Base-by-base conservation (phyloP, 2,113 vertebrate genomes). In the Caloenas nicobarica region DNA sequence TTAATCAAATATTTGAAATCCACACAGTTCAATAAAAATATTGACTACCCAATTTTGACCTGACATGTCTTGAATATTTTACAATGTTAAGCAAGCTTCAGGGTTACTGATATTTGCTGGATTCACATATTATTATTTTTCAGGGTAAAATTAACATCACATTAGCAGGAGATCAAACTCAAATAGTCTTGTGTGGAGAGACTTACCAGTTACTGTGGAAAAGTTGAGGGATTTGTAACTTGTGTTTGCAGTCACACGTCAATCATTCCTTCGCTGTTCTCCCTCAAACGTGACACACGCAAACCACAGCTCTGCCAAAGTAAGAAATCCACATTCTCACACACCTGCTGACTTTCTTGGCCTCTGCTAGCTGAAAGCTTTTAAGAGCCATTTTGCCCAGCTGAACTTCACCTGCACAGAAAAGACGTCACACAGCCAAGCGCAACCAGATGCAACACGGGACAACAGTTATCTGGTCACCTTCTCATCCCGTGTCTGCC, bases 231-330 rank as follows among this genome's bases (percentile, higher is more conserved):
- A 10, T 28, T 81, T 91, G 10, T 13, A 36, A 60, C 9, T 58
- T 84, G 10, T 25, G 23, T 81, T 58, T 91, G 23, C 36, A 76
- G 65, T n/a, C n/a, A 46, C 34, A 24, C 14, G 2, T 28, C 71
- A 69, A 17, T 34, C 24, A 33, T 25, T 61, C 44, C 66, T 58
- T 21, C 61, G 33, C 16, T 5, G 0, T 7, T 65, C 36, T 81
- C 16, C 38, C 25, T 36, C 2, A 1, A 80, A 54, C 0, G 0
- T 7, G 31, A 23, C 23, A 50, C 0, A 0, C 9, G 9, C 24
- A 88, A 53, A 93, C 16, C n/a, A 29, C 36, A 81, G 36, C 25
- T 81, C n/a, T 70, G 48, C 19, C 26, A 18, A 60, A 56, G 57
- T 24, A 46, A 69, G 46, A 60, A 66, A 56, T 65, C 26, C 31